Percentiles rank a stretch among this genome's conserved stretches.
Evolutionary conservation across 2,888 invertebrate species (phyloP).

Genomic region (Xestoiulus laeticollis): DNA sequence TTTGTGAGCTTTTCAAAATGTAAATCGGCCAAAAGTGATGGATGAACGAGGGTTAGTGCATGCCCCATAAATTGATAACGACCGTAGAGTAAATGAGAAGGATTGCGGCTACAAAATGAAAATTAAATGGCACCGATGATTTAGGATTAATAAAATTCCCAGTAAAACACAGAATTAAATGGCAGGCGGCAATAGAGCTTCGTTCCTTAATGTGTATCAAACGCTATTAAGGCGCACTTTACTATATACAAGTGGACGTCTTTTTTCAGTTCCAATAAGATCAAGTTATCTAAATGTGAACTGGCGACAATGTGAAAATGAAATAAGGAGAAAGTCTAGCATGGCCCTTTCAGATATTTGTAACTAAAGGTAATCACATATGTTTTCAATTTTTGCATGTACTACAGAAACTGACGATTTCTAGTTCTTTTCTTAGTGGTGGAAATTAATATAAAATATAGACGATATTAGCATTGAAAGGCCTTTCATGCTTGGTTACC

Average conservation of each 20-base stretch:
- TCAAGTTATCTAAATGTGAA: background rate
- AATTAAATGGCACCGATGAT: background rate
- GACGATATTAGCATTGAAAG: too few species aligned
- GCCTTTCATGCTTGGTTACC: too few species aligned
- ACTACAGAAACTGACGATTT: too few species aligned
- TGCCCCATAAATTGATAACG: constrained; percentile 2
- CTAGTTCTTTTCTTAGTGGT: too few species aligned
- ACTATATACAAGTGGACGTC: background rate
- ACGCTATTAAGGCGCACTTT: background rate
- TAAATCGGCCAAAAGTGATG: background rate
- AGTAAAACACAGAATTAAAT: background rate
- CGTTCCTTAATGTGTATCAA: background rate
- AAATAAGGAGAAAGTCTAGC: background rate
- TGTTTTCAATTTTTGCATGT: too few species aligned
- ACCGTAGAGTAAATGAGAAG: background rate
- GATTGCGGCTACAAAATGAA: background rate
- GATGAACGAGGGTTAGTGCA: background rate
- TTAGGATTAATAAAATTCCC: background rate
- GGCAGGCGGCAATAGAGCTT: background rate
- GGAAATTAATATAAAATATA: too few species aligned
- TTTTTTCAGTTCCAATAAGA: background rate
- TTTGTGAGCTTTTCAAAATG: constrained; percentile 13
- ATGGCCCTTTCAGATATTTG: background rate
- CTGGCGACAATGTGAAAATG: background rate
- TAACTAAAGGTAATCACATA: background rate